Conservation (phyloP, 2,113 vertebrate genomes). For the Anthoscopus minutus region DNA sequence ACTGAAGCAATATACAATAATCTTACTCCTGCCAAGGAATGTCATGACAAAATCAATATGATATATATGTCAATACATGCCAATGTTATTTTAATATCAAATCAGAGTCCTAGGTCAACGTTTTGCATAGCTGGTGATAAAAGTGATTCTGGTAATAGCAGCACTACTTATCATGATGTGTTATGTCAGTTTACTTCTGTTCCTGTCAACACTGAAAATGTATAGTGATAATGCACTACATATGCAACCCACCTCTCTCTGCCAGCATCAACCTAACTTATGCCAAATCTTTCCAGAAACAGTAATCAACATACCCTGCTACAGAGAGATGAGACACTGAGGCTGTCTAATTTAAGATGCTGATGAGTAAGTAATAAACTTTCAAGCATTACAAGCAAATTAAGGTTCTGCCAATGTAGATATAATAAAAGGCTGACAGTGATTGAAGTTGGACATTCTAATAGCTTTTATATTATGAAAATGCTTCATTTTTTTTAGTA, state of each 20-base stretch:
- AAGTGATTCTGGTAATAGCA: conserved; percentile 12
- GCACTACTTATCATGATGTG: not conserved
- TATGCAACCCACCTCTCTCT: not conserved
- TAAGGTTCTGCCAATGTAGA: not conserved
- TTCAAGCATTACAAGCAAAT: not conserved
- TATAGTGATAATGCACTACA: conserved; percentile 14
- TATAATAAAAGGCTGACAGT: not conserved
- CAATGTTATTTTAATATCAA: conserved; percentile 27
- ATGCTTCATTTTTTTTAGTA: not conserved
- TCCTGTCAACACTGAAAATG: not conserved
- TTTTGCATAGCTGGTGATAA: conserved; percentile 19
- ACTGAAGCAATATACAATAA: not conserved
- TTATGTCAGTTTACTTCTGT: conserved; percentile 24
- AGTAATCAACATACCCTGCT: not conserved
- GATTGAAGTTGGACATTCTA: not conserved
- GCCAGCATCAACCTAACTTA: conserved; percentile 4
- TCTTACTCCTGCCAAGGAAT: not conserved
- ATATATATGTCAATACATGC: not conserved
- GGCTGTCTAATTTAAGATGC: not conserved
- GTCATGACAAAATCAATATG: not conserved
- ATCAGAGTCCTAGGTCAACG: not conserved
- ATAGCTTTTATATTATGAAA: not conserved
- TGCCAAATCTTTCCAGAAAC: conserved; percentile 29
- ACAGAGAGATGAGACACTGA: not conserved
- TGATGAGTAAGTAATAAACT: not conserved